Conservation (phyloP, 1,140 invertebrate genomes). For the Eulimnadia texana region DNA sequence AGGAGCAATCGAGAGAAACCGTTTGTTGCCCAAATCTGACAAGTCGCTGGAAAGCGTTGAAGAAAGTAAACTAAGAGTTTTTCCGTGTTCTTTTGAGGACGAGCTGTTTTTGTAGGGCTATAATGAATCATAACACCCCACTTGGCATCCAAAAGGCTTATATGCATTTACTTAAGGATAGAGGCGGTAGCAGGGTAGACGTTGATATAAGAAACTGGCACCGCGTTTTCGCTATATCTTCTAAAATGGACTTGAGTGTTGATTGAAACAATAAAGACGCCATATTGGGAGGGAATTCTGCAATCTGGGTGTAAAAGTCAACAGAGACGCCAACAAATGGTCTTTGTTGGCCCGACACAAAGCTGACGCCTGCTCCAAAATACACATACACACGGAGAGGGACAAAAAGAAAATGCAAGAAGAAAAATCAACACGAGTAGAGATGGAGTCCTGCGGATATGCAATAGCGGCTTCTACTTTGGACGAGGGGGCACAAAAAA, state of each 20-base stretch:
- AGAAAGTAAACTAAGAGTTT: background rate
- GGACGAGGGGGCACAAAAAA: no score
- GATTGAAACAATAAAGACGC: background rate
- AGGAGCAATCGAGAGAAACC: conserved; percentile 4
- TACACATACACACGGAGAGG: background rate
- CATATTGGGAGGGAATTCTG: background rate
- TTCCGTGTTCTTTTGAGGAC: background rate
- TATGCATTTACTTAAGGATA: background rate
- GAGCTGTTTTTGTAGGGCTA: background rate
- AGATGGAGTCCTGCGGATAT: no score
- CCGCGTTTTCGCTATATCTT: background rate
- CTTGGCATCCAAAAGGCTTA: background rate
- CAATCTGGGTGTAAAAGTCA: background rate
- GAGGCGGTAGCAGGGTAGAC: no score
- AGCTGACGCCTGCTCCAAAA: background rate
- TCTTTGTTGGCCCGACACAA: background rate
- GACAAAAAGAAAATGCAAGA: background rate
- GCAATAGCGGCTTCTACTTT: no score
- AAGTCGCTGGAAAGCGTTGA: background rate
- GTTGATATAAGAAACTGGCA: background rate
- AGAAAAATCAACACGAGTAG: no score
- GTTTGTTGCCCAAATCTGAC: conserved; percentile 13
- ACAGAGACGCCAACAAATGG: background rate
- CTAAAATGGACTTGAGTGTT: background rate
- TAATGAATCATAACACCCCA: background rate